Percentiles rank a stretch among this genome's conserved stretches.
Conservation (phyloP, 1,140 invertebrate species). For the Leptopilina boulardi region DNA sequence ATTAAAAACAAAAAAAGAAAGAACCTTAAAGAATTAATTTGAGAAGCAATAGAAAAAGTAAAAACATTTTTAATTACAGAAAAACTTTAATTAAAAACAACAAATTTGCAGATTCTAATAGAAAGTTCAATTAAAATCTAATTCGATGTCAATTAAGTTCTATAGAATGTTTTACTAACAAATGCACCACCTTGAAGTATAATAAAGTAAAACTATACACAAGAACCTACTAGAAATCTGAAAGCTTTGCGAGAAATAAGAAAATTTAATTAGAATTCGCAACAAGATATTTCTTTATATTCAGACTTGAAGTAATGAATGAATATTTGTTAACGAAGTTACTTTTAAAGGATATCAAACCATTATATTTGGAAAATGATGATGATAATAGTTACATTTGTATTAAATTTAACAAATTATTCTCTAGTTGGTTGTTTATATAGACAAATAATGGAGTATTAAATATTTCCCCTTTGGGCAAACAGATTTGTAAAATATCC, state of each 20-base stretch:
- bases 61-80: not conserved
- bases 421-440: not conserved
- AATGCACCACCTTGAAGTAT: not conserved
- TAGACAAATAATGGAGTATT: not conserved
- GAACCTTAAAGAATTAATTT: not conserved
- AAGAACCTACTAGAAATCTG: not conserved
- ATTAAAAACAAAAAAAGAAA: too few relatives aligned
- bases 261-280: conserved; percentile 6
- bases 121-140: not conserved
- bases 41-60: conserved; percentile 8
- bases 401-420: not conserved
- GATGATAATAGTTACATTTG: not conserved
- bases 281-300: conserved; percentile 14
- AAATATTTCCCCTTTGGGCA: not conserved
- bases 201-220: not conserved
- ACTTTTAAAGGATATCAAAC: too few relatives aligned
- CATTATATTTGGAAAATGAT: not conserved
- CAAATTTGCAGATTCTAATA: not conserved
- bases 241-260: not conserved
- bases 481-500: not conserved
- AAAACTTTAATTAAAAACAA: conserved; percentile 3
- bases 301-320: not conserved
- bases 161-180: conserved; percentile 18
- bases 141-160: not conserved
- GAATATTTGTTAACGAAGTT: not conserved